Conservation (phyloP, 2,888 invertebrate genomes). For the Chymomyza amoena region DNA sequence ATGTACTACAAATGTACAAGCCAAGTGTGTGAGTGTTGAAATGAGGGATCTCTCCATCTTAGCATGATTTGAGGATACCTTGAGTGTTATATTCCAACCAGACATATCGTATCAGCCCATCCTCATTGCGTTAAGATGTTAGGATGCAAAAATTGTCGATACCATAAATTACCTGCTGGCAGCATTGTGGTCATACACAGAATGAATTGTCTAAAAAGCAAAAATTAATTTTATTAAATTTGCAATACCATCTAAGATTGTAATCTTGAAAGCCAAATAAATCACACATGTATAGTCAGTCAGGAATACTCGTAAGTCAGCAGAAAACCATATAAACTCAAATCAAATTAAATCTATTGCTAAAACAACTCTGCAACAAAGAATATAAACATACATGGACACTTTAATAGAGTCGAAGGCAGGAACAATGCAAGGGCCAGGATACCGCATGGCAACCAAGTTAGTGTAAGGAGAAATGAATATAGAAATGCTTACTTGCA, state of each 20-base stretch:
- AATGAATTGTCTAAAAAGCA: constrained; percentile 42
- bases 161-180: constrained; percentile 37
- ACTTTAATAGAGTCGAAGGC: not conserved
- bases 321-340: constrained; percentile 41
- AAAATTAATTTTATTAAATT: constrained; percentile 60
- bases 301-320: constrained; percentile 37
- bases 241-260: not conserved
- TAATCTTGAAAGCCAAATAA: not conserved
- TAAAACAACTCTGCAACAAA: constrained; percentile 3
- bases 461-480: constrained; percentile 23
- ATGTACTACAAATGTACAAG: no score
- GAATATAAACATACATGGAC: not conserved
- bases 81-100: no score
- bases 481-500: constrained; percentile 15
- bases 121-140: no score
- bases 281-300: not conserved
- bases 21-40: no score
- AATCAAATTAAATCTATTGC: constrained; percentile 39
- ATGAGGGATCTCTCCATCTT: no score
- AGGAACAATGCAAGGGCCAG: not conserved
- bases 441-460: not conserved
- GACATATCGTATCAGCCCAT: no score
- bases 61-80: no score
- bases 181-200: not conserved
- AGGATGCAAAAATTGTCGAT: constrained; percentile 30